Evolutionary conservation across 2,888 invertebrate species (phyloP).

Genomic region (Sympetrum striolatum): DNA sequence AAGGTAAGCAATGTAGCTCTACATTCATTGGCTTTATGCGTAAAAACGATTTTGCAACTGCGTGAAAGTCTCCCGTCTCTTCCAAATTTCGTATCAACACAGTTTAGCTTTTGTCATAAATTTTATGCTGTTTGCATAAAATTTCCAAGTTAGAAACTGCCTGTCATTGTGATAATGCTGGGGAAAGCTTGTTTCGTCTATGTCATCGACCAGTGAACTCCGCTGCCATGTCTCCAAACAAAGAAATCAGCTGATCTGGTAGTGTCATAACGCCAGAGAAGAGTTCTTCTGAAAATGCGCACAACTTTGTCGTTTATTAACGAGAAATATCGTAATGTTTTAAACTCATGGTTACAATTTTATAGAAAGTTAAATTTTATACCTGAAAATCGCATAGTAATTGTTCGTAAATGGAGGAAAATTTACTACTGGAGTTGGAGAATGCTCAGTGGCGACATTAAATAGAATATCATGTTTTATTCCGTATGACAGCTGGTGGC

Average conservation of each 20-base stretch:
- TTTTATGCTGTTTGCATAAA: background rate
- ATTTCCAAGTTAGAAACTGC: constrained; percentile 23
- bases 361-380: background rate
- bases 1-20: constrained; percentile 78
- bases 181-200: constrained; percentile 40
- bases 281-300: constrained; percentile 44
- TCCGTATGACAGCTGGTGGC: background rate
- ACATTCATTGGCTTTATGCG: constrained; percentile 49
- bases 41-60: constrained; percentile 9
- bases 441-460: constrained; percentile 15
- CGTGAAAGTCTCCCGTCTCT: background rate
- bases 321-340: background rate
- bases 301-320: background rate
- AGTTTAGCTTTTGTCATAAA: background rate
- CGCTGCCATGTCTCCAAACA: constrained; percentile 64
- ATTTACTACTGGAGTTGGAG: background rate
- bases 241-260: constrained; percentile 81
- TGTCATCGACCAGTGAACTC: constrained; percentile 44
- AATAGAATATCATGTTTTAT: background rate
- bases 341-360: no score
- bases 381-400: background rate
- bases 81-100: background rate
- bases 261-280: constrained; percentile 51
- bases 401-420: background rate
- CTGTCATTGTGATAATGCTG: constrained; percentile 41